Percentiles rank a stretch among this genome's conserved stretches.
Conservation (phyloP, 2,888 invertebrate genomes). For the Dryocosmus kuriphilus region DNA sequence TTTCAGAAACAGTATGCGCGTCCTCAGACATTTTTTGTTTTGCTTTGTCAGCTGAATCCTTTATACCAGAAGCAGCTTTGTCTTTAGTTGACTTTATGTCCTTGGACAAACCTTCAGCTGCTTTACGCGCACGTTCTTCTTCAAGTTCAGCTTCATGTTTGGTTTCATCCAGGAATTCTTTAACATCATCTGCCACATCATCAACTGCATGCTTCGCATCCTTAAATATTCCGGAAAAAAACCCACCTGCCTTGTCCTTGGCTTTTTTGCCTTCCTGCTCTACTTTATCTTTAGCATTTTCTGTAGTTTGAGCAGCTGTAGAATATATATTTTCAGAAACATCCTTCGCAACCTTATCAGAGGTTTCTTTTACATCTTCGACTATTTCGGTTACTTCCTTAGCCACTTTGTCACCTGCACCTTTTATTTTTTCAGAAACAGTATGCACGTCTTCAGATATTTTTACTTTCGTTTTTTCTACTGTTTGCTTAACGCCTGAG, state of each 20-base stretch:
- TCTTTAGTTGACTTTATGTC: slow-evolving; percentile 47
- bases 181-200: slow-evolving; percentile 56
- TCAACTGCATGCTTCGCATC: slow-evolving; percentile 60
- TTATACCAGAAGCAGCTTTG: slow-evolving; percentile 42
- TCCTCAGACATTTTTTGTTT: slow-evolving; percentile 43
- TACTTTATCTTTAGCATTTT: slow-evolving; percentile 51
- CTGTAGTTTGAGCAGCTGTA: slow-evolving; percentile 53
- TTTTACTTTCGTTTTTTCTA: slow-evolving; percentile 16
- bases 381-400: slow-evolving; percentile 37
- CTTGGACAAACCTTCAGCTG: slow-evolving; percentile 2
- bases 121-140: slow-evolving; percentile 54
- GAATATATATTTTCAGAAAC: slow-evolving; percentile 54
- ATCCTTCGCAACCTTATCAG: slow-evolving; percentile 44
- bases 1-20: slow-evolving; percentile 22
- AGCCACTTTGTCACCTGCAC: neutral
- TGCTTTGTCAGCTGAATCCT: slow-evolving; percentile 40
- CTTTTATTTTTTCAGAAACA: slow-evolving; percentile 15
- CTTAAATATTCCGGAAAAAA: slow-evolving; percentile 68
- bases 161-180: slow-evolving; percentile 24
- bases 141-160: slow-evolving; percentile 52
- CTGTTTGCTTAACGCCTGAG: slow-evolving; percentile 22
- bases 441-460: slow-evolving; percentile 42
- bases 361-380: slow-evolving; percentile 51
- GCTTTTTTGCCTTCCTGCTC: slow-evolving; percentile 60
- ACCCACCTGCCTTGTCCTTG: slow-evolving; percentile 64